Base-by-base conservation (phyloP, 2,113 vertebrate genomes). In the Hemichromis elongatus region DNA sequence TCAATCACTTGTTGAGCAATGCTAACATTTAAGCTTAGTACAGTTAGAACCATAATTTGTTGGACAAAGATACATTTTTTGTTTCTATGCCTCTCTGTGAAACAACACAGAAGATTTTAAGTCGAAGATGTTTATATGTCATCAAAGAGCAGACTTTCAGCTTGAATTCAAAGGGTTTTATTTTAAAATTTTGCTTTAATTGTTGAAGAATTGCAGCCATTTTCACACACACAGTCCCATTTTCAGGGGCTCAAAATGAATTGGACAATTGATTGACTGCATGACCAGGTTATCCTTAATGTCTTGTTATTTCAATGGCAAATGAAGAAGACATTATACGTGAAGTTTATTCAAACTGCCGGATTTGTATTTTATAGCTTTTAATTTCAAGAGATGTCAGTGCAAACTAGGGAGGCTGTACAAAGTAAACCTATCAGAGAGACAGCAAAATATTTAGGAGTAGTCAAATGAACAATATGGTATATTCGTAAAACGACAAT, bases 201-300 rank as follows among this genome's bases (percentile, higher is more conserved):
- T 66, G 61, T 21, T 66, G 40, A 66, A 35, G 35, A 40, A 40
- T 66, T 66, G 40, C 19, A 66, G 35, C 0, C 61, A 66, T 24
- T 66, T 66, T 40, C 5, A 24, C 35, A 24, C 11, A 24, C 61
- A 66, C 19, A 40, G 19, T 24, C 11, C 21, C n/a, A n/a, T 66
- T 66, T 66, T 66, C 0, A 40, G n/a, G 35, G 37, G 37, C 21
- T 45, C 0, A 70, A 1, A 45, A 14, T 66, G 19, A 66, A 66
- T 14, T 14, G 7, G 35, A 40, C 35, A 40, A 24, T 40, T 66
- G n/a, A 66, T 12, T 40, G 0, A 66, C 61, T 66, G 11, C 4
- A 3, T 21, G 35, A 40, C n/a, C n/a, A 14, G 12, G 35, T 66
- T 35, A 40, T 35, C 35, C 35, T 40, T n/a, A 14, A 21, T 66